Percentiles rank a stretch among this genome's conserved stretches.
Conservation (phyloP, 2,113 vertebrate species). For the Hirundichthys speculiger region DNA sequence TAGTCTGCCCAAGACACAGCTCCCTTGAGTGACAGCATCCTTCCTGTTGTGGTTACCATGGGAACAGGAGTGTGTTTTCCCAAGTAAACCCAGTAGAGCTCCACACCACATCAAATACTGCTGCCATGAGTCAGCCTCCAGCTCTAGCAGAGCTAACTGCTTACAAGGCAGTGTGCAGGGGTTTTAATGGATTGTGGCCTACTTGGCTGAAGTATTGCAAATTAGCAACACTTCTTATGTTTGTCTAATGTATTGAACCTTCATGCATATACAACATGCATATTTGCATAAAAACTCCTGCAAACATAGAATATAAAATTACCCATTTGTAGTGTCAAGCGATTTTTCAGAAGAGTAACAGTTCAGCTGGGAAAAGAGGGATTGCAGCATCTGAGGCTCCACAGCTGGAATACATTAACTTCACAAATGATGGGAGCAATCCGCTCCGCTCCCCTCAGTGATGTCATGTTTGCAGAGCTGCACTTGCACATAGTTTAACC, state of each 20-base stretch:
- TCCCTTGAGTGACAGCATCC: slow-evolving; percentile 63
- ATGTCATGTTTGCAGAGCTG: slow-evolving; percentile 65
- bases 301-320: slow-evolving; percentile 1
- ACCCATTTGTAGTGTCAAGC: slow-evolving; percentile 5
- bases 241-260: slow-evolving; percentile 45
- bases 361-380: slow-evolving; percentile 27
- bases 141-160: slow-evolving; percentile 66
- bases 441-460: slow-evolving; percentile 54
- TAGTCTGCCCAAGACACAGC: slow-evolving; percentile 31
- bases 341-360: slow-evolving; percentile 23
- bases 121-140: slow-evolving; percentile 69
- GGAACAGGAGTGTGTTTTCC: slow-evolving; percentile 68
- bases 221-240: slow-evolving; percentile 41
- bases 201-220: slow-evolving; percentile 51
- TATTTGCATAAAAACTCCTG: slow-evolving; percentile 22
- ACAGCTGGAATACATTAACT: slow-evolving; percentile 75
- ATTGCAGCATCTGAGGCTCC: slow-evolving; percentile 23
- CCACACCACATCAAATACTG: slow-evolving; percentile 70
- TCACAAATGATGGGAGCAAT: slow-evolving; percentile 54
- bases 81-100: slow-evolving; percentile 57
- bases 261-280: slow-evolving; percentile 12
- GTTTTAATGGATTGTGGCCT: slow-evolving; percentile 63
- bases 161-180: slow-evolving; percentile 65
- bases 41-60: slow-evolving; percentile 71
- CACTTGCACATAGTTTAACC: slow-evolving; percentile 39